Evolutionary conservation across 2,888 invertebrate genomes (phyloP).

Genomic region (Mesorhabditis spiculigera): DNA sequence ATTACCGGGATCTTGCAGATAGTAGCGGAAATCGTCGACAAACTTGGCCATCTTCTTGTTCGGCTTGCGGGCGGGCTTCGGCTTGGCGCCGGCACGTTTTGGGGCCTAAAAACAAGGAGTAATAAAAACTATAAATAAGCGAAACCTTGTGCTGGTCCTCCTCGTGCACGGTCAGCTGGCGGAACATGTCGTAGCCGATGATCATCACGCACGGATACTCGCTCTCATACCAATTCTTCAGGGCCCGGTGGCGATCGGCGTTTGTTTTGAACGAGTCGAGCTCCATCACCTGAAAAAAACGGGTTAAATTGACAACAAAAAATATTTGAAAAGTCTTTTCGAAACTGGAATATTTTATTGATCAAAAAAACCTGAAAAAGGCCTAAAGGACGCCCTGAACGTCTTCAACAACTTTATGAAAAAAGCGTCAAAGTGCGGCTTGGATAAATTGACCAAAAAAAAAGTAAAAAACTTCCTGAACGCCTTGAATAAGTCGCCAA

Average conservation of each 20-base stretch:
- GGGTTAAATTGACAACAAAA: too few relatives aligned
- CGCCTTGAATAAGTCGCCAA: not conserved
- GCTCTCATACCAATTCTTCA: constrained; percentile 38
- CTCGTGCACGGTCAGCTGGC: constrained; percentile 68
- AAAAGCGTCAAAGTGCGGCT: not conserved
- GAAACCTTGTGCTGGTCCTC: constrained; percentile 37
- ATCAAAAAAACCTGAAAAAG: not conserved
- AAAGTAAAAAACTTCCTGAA: not conserved
- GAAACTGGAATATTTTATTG: too few relatives aligned
- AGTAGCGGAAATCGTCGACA: constrained; percentile 43
- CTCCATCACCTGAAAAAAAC: constrained; percentile 70
- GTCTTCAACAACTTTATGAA: not conserved
- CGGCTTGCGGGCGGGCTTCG: constrained; percentile 12
- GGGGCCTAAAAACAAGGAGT: not conserved
- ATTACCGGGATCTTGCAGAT: constrained; percentile 50
- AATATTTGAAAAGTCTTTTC: too few relatives aligned
- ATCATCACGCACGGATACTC: constrained; percentile 74
- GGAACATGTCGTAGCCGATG: constrained; percentile 91
- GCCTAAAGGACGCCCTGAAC: not conserved
- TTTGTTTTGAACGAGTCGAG: constrained; percentile 72
- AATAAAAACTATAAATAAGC: not conserved
- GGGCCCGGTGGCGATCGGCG: constrained; percentile 67
- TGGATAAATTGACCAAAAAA: not conserved
- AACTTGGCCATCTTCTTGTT: constrained; percentile 32
- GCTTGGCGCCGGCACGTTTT: constrained; percentile 12